Evolutionary conservation across 2,113 vertebrate genomes (phyloP), one percentile per base, ranked within the genome.

Genomic region (Mixornis gularis): DNA sequence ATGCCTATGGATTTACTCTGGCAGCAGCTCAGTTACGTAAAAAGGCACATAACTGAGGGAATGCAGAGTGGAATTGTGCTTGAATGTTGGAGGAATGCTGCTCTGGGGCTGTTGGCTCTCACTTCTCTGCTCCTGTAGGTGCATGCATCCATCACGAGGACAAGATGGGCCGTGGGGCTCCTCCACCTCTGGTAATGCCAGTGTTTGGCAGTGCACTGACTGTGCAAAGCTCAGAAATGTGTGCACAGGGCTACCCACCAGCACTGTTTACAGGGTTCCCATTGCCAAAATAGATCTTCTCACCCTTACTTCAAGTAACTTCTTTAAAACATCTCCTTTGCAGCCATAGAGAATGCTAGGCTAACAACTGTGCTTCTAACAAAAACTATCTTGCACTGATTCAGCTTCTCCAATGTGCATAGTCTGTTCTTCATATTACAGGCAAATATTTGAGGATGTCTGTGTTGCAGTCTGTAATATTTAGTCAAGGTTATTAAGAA

Each of bases 401-500:
- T 83, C 41, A 30, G 18, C 69, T 89, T 48, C 68, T 63, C 21
- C 60, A 36, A 6, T n/a, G 21, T 38, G n/a, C 20, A 24, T 12
- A 49, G n/a, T 25, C 29, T 87, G 36, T 30, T 93, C 41, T 51
- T 82, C 26, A 5, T 66, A 36, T 55, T 70, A 12, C 19, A 85
- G 48, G 43, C 32, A 87, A 83, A 87, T 79, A 82, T 77, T 86
- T 85, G 55, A 91, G 13, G 9, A 29, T 79, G 36, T 68, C 62
- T 63, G 13, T 36, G 11, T 44, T 81, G 70, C 51, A 65, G 44
- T 56, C 44, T 52, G 24, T 64, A 71, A 60, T 91, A 51, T 64
- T 92, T 85, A 92, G 49, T 72, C 49, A 79, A 62, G 36, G 41
- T 26, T 91, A 81, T 80, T 63, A 77, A 90, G 43, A 52, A 87